These are phyloP conservation scores for Carollia perspicillata DNA, from an alignment of 2,113 vertebrate genomes.

Conservation along the genomic window DNA sequence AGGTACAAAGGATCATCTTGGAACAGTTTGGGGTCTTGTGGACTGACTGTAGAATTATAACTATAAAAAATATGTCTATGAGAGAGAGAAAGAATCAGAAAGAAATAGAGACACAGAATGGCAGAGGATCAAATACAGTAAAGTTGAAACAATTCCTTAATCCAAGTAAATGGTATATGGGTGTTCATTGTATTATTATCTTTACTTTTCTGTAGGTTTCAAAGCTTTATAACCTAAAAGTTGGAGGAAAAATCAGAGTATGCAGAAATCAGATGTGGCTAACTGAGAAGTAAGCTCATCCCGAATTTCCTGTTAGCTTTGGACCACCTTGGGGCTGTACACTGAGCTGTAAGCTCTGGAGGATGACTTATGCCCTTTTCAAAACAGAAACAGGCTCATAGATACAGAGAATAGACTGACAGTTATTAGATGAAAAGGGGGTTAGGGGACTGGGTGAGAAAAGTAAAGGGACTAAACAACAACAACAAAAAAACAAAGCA, in stretches of 20 bases:
- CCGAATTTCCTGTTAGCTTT: background rate
- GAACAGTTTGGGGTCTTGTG: background rate
- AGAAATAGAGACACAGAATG: background rate
- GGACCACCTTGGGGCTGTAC: background rate
- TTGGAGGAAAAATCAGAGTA: background rate
- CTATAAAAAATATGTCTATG: background rate
- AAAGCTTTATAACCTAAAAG: background rate
- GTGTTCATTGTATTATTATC: background rate
- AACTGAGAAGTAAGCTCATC: background rate
- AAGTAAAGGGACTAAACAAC: background rate
- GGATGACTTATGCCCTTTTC: background rate
- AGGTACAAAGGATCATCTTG: background rate
- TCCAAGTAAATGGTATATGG: background rate
- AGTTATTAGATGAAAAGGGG: too few species aligned
- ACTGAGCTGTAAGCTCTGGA: background rate
- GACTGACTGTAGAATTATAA: background rate
- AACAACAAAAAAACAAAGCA: background rate
- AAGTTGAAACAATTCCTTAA: background rate
- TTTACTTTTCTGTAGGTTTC: background rate
- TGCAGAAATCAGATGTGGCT: background rate
- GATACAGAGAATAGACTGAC: background rate
- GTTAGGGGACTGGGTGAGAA: background rate
- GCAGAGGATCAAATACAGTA: background rate
- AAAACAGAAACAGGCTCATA: background rate
- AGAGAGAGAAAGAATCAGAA: background rate